These are phyloP conservation scores for Conus ventricosus DNA, from an alignment of 1,140 invertebrate genomes.

Conservation along the genomic window DNA sequence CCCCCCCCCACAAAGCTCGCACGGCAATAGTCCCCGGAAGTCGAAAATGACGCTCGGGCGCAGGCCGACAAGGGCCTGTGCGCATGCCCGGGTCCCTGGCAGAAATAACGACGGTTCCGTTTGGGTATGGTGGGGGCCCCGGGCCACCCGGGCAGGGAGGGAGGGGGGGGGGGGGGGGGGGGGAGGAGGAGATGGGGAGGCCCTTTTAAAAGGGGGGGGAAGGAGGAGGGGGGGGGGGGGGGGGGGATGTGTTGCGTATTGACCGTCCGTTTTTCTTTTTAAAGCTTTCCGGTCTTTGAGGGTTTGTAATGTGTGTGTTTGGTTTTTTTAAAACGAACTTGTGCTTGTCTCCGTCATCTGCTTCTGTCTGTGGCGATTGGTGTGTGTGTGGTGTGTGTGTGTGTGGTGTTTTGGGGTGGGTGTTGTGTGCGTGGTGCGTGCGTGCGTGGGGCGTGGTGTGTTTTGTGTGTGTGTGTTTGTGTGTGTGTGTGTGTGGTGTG, in stretches of 20 bases:
- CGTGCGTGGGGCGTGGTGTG: no score
- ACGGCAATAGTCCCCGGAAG: conserved; percentile 18
- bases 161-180: neutral
- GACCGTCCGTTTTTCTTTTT: no score
- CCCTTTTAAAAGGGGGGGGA: no score
- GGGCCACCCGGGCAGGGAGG: neutral
- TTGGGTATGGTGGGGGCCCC: neutral
- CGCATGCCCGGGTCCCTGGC: neutral
- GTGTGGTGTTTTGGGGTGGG: neutral
- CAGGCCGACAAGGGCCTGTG: neutral
- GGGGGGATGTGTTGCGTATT: no score
- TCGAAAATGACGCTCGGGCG: conserved; percentile 12
- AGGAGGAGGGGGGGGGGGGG: no score
- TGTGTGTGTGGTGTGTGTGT: conserved; percentile 1
- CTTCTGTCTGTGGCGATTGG: neutral
- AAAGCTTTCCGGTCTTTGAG: neutral
- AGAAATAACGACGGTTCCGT: neutral
- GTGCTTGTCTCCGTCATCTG: no score
- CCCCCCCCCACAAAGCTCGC: neutral
- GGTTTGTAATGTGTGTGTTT: neutral
- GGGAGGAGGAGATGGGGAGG: neutral
- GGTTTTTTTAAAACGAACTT: neutral
- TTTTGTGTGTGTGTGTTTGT: no score
- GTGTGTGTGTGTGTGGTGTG: no score
- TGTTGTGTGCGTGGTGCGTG: no score